These are phyloP conservation scores for Dasyurus viverrinus DNA, from an alignment of 2,113 vertebrate genomes.

Conservation along the genomic window DNA sequence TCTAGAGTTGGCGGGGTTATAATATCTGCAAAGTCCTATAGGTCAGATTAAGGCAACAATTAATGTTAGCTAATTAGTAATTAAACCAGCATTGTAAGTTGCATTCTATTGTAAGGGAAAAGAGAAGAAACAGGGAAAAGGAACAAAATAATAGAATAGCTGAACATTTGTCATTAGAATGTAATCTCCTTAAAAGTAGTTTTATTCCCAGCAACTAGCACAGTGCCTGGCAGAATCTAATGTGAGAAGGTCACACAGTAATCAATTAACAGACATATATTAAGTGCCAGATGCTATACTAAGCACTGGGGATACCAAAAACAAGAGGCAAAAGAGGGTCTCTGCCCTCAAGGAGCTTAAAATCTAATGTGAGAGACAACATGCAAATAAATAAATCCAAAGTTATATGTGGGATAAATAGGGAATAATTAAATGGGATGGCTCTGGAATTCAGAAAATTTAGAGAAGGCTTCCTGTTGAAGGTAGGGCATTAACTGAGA, in stretches of 20 bases:
- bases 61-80: conserved; percentile 23
- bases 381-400: not conserved
- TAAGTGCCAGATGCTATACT: not conserved
- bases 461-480: not conserved
- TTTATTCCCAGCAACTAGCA: not conserved
- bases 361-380: not conserved
- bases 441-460: not conserved
- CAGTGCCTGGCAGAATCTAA: not conserved
- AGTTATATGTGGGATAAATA: not conserved
- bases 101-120: not conserved
- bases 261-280: not conserved
- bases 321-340: not conserved
- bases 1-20: conserved; percentile 88
- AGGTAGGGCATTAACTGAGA: not conserved
- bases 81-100: not conserved
- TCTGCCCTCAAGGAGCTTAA: not conserved
- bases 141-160: conserved; percentile 22
- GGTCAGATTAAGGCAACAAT: conserved; percentile 17
- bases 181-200: not conserved
- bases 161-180: not conserved
- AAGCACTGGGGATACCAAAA: not conserved
- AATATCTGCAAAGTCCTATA: conserved; percentile 96
- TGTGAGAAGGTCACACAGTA: not conserved
- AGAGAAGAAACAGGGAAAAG: not conserved
- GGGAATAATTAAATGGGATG: not conserved